Conservation (phyloP, 2,888 invertebrate genomes). For the Meiosimyza platycephala region DNA sequence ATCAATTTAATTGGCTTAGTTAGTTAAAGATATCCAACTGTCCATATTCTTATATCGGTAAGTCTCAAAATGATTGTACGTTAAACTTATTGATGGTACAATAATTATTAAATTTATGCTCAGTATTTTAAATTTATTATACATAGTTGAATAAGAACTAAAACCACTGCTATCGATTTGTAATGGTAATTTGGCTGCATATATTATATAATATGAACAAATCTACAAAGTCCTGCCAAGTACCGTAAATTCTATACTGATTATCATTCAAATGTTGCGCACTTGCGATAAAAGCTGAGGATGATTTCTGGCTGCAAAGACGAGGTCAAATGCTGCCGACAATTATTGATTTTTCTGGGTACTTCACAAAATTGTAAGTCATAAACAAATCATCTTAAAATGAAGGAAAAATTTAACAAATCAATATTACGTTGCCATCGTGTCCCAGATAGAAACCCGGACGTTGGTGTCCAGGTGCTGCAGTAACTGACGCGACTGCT, state of each 20-base stretch:
- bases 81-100: too few species aligned
- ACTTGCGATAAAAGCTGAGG: not conserved
- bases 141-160: too few species aligned
- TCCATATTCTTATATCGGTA: too few species aligned
- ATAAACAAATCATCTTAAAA: conserved; percentile 7
- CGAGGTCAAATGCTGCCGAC: conserved; percentile 27
- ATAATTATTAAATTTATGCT: too few species aligned
- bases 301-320: not conserved
- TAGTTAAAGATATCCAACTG: too few species aligned
- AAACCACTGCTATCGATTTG: too few species aligned
- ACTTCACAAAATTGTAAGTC: not conserved
- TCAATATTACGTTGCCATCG: conserved; percentile 72
- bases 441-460: conserved; percentile 79
- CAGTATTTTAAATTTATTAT: too few species aligned
- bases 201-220: too few species aligned
- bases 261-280: not conserved
- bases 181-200: too few species aligned
- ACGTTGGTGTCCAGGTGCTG: conserved; percentile 42
- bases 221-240: too few species aligned
- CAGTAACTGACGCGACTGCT: conserved; percentile 5
- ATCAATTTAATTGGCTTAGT: too few species aligned
- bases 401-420: not conserved
- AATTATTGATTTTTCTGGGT: conserved; percentile 25
- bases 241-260: not conserved
- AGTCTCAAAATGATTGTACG: too few species aligned